Percentiles rank a stretch among this genome's conserved stretches.
These are phyloP conservation scores for Myrmecobius fasciatus DNA, from an alignment of 2,113 vertebrate species.

Conservation along the genomic window DNA sequence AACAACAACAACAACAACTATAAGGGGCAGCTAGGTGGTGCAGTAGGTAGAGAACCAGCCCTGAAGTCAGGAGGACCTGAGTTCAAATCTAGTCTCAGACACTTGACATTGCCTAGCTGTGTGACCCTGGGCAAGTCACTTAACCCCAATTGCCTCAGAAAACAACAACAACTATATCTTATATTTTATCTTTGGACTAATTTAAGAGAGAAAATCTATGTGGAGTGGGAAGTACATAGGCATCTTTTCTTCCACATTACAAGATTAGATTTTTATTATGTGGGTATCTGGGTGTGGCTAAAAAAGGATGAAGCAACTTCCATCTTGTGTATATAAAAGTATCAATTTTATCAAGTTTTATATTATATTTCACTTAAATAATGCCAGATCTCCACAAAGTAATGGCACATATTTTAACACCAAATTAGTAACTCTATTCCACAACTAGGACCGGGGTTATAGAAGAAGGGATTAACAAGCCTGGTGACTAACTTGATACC, in stretches of 20 bases:
- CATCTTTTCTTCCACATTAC: slow-evolving; percentile 15
- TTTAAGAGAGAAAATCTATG: background rate
- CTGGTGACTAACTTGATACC: background rate
- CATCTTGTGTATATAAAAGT: background rate
- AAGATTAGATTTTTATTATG: slow-evolving; percentile 22
- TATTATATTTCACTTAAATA: slow-evolving; percentile 23
- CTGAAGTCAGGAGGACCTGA: too few relatives aligned
- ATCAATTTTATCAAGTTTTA: background rate
- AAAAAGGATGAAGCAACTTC: background rate
- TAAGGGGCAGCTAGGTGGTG: too few relatives aligned
- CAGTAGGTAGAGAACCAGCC: too few relatives aligned
- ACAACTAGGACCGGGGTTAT: background rate
- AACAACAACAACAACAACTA: too few relatives aligned
- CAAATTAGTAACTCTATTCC: slow-evolving; percentile 37
- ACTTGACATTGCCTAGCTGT: too few relatives aligned
- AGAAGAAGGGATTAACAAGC: slow-evolving; percentile 28
- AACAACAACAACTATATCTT: background rate
- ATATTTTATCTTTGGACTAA: background rate
- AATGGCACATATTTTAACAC: slow-evolving; percentile 28
- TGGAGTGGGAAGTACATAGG: background rate
- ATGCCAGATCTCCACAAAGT: slow-evolving; percentile 31
- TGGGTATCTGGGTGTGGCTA: background rate
- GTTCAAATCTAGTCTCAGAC: too few relatives aligned
- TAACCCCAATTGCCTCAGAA: too few relatives aligned
- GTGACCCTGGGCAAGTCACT: too few relatives aligned